Conservation (phyloP, 2,888 invertebrate genomes). For the Pristionchus fissidentatus region DNA sequence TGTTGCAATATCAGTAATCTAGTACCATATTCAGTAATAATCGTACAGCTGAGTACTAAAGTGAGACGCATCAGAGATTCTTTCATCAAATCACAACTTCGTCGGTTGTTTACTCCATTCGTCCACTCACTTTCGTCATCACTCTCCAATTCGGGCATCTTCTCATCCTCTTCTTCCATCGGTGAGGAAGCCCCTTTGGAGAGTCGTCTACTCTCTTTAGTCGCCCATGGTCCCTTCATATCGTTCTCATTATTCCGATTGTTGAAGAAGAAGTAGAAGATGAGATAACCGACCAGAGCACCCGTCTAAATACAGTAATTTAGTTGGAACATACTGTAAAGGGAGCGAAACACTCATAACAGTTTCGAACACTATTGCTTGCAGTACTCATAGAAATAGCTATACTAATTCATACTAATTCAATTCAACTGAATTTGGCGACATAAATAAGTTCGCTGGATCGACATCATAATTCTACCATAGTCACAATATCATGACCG, state of each 20-base stretch:
- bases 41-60: too few relatives aligned
- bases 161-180: slow-evolving; percentile 32
- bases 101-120: too few relatives aligned
- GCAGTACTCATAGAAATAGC: too few relatives aligned
- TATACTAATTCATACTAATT: neutral
- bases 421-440: neutral
- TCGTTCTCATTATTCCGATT: neutral
- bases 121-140: neutral
- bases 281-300: slow-evolving; percentile 19
- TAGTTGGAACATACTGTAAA: neutral
- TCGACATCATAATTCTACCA: too few relatives aligned
- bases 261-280: slow-evolving; percentile 38
- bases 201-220: neutral
- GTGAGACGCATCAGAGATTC: too few relatives aligned
- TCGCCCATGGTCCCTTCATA: neutral
- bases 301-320: neutral
- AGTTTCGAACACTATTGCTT: too few relatives aligned
- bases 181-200: neutral
- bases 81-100: too few relatives aligned
- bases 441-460: too few relatives aligned
- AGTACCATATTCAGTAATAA: slow-evolving; percentile 23
- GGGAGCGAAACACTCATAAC: neutral
- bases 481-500: too few relatives aligned
- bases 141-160: neutral
- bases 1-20: too few relatives aligned